Base-by-base conservation (phyloP, 2,888 invertebrate genomes). In the Cantharis nigra region DNA sequence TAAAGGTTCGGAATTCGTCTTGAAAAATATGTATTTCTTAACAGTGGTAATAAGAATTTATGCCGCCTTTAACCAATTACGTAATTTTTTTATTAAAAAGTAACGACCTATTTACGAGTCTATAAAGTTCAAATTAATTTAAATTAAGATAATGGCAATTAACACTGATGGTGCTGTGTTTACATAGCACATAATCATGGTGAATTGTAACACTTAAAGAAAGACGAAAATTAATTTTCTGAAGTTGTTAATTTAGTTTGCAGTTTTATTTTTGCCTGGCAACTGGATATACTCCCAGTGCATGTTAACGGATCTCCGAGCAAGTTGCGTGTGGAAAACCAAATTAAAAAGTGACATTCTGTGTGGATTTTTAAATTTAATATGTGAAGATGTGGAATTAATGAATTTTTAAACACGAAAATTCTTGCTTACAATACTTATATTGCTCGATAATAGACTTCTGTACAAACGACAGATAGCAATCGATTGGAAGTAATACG, bases 401-500 rank as follows among this genome's bases (percentile, higher is more conserved):
- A 49, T 49, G 49, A 49, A n/a, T n/a, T 49, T 49, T 49, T n/a
- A 49, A 49, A 7, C 49, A n/a, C 5, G 33, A n/a, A n/a, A 49
- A 49, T 49, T 49, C 33, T 49, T 49, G 33, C 33, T 49, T 49
- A n/a, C 20, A 63, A 71, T 33, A 63, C 33, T 64, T 28, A 23
- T 23, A 74, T 74, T 69, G 70, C 63, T 74, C 30, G 70, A 49
- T 74, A 70, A 74, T 74, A 14, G 70, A 30, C 74, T 30, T 14
- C 69, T 30, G 69, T 74, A 69, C 69, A 69, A 49, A 69, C 33
- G 67, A 69, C 69, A 30, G 62, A 62, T 74, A 49, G 23, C 74
- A 69, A 70, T 74, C 74, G 63, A 74, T 74, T 33, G 74, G 63
- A 74, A 70, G 70, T 74, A 74, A 71, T 71, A 71, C 75, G 63